phyloP scores from a whole-genome alignment of 2,113 vertebrate species.

The Ophiodon elongatus region DNA sequence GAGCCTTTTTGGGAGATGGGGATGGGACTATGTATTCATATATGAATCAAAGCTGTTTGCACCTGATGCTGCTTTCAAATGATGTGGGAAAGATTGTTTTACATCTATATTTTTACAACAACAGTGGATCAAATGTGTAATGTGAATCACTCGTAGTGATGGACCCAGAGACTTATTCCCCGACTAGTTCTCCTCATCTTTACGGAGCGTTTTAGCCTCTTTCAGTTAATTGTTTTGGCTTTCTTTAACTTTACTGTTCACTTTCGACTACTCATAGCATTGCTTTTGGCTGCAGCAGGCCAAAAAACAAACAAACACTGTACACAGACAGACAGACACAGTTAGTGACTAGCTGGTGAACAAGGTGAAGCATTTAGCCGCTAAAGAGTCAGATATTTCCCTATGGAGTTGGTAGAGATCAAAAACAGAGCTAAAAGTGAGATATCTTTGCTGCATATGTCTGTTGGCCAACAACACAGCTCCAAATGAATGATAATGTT shows the following conservation, averaged over 20 bases:
- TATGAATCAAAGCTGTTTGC: slow-evolving; percentile 18
- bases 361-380: background rate
- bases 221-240: background rate
- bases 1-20: background rate
- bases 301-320: background rate
- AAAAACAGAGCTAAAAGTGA: background rate
- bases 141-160: background rate
- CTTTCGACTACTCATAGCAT: background rate
- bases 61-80: slow-evolving; percentile 11
- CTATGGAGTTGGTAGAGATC: background rate
- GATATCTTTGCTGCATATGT: background rate
- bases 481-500: background rate
- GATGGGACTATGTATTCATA: slow-evolving; percentile 21
- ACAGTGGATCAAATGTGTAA: background rate
- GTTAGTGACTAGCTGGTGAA: background rate
- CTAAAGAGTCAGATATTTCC: background rate
- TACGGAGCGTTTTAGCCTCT: background rate
- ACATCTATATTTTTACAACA: background rate
- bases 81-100: background rate
- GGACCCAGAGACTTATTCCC: background rate
- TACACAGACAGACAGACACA: background rate
- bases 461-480: background rate
- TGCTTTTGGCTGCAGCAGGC: background rate
- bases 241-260: background rate
- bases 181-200: background rate